A percentile compares a stretch with the other conserved stretches of the same genome.
Evolutionary conservation across 2,888 invertebrate species (phyloP).

Genomic region (Hemaris fuciformis): DNA sequence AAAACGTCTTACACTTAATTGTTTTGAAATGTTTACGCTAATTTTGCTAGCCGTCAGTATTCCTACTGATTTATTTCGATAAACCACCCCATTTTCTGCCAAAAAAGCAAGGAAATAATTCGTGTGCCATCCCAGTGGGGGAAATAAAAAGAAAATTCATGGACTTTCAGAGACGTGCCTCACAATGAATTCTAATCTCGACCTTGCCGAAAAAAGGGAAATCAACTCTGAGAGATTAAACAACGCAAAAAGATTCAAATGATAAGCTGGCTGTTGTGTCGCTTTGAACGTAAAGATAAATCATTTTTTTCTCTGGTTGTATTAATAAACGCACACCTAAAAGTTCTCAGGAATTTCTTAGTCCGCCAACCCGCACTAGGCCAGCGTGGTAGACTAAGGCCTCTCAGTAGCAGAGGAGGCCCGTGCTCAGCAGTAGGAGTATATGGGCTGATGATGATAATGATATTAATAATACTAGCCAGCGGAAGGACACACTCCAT

Average conservation of each 20-base stretch:
- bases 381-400: too few species aligned
- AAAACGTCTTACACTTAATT: too few species aligned
- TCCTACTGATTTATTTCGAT: not conserved
- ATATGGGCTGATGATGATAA: too few species aligned
- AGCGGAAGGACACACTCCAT: too few species aligned
- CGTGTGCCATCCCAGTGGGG: not conserved
- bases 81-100: not conserved
- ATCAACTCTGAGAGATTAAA: not conserved
- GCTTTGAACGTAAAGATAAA: not conserved
- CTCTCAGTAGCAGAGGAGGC: too few species aligned
- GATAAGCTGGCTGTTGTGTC: not conserved
- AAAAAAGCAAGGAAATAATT: not conserved
- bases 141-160: not conserved
- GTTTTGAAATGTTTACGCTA: too few species aligned
- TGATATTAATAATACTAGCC: too few species aligned
- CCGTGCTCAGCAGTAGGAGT: too few species aligned
- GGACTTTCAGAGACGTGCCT: not conserved
- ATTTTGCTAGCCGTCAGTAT: too few species aligned
- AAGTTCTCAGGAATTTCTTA: too few species aligned
- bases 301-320: not conserved
- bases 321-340: too few species aligned
- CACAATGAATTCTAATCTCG: conserved; percentile 4
- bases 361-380: too few species aligned
- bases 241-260: not conserved
- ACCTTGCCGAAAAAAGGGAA: not conserved